phyloP scores from a whole-genome alignment of 30 jellyfish, hydroid and myxozoan genomes.

The Cassiopea andromeda region DNA sequence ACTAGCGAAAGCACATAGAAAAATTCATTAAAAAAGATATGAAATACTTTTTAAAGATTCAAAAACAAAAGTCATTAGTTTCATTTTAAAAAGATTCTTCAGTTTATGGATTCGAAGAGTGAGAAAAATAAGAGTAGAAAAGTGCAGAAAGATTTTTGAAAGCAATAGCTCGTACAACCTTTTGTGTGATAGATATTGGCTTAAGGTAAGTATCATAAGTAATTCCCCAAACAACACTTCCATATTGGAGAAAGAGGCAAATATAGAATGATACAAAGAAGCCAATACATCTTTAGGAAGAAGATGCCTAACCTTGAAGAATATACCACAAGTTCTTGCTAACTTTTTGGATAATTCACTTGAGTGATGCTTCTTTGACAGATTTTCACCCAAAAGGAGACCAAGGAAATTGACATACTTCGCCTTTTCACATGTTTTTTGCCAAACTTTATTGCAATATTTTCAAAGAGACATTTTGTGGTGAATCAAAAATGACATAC shows the following conservation, averaged over 20 bases:
- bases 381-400: background rate
- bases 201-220: conserved; percentile 29
- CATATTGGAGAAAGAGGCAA: conserved; percentile 12
- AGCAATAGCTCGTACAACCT: background rate
- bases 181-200: conserved; percentile 37
- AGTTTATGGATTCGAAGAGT: too few species aligned
- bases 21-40: background rate
- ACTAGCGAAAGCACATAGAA: background rate
- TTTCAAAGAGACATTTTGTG: conserved; percentile 23
- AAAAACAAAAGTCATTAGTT: conserved; percentile 40
- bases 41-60: conserved; percentile 19
- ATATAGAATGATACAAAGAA: conserved; percentile 5
- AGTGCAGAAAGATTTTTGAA: too few species aligned
- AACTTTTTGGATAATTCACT: background rate
- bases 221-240: conserved; percentile 27
- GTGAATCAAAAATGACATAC: conserved; percentile 28
- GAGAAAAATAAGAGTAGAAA: too few species aligned
- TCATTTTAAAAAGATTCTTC: too few species aligned
- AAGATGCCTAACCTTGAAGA: conserved; percentile 19
- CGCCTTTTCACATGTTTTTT: conserved; percentile 23
- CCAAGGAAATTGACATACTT: conserved; percentile 49
- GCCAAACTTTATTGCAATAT: conserved; percentile 35
- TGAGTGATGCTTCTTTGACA: conserved; percentile 46
- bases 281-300: conserved; percentile 24
- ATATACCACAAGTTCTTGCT: too few species aligned